Base-by-base conservation (phyloP, 1,140 invertebrate genomes). In the Archivesica marissinica region DNA sequence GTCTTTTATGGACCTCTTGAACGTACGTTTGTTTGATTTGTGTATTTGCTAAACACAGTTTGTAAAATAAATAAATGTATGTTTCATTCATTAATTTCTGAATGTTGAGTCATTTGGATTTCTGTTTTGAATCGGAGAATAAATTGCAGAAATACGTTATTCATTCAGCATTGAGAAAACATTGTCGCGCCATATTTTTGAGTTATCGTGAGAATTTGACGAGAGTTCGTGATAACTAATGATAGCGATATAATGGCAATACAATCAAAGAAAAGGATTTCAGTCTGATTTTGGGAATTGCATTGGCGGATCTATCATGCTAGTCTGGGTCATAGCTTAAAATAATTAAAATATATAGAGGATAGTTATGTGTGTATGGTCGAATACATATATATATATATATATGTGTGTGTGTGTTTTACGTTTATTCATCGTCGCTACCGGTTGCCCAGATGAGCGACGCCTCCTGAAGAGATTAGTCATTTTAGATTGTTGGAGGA, bases 171-270 rank as follows among this genome's bases (percentile, higher is more conserved):
- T 54, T 79, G 44, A n/a, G 77, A 79, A 79, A 79, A 68, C 77
- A 28, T 35, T 50, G 80, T 75, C 54, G 80, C 80, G 80, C 52
- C 80, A 61, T 70, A 75, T 56, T 64, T 61, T 54, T 38, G 56
- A 75, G 23, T 54, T 74, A 83, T 83, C 80, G 68, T 54, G 80
- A 56, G 80, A 83, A 74, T 47, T 83, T 75, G 80, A 61, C 80
- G 52, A 81, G 80, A 75, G 52, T 41, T 61, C 30, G 80, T 44
- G 80, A 83, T 83, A 83, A 83, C 64, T 83, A 72, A n/a, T 61
- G 80, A 75, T 83, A 74, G 44, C n/a, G 66, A 6, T 56, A 75
- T 83, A 83, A 83, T 83, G 52, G 68, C 52, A 33, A 17, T 33
- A 28, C 64, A 83, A 83, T 83, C 68, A 56, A 50, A 66, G 38